phyloP scores from a whole-genome alignment of 2,113 vertebrate species.

The Bubo bubo region DNA sequence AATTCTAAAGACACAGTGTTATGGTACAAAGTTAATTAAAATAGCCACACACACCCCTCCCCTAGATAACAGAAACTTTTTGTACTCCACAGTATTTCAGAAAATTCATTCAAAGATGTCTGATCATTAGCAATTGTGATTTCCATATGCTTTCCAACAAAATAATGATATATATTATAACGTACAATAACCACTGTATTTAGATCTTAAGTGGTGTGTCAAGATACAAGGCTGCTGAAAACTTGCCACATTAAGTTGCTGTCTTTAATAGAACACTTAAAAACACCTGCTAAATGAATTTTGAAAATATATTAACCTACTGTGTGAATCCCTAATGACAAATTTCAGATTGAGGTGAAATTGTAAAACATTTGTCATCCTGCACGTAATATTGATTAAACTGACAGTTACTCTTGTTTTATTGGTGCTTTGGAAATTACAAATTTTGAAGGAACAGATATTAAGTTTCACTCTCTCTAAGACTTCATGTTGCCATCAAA shows the following conservation, averaged over 20 bases:
- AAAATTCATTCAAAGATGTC: background rate
- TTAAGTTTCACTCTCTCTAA: background rate
- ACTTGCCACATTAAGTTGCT: background rate
- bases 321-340: background rate
- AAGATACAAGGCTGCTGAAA: background rate
- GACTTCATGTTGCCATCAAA: background rate
- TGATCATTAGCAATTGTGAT: background rate
- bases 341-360: conserved; percentile 39
- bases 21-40: background rate
- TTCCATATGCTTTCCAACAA: background rate
- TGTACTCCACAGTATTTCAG: background rate
- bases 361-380: conserved; percentile 17
- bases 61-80: background rate
- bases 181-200: background rate
- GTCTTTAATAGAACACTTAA: background rate
- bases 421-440: conserved; percentile 25
- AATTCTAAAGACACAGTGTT: background rate
- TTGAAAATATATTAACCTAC: conserved; percentile 4
- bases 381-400: conserved; percentile 37
- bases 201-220: background rate
- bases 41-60: background rate
- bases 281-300: background rate
- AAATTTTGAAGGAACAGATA: background rate
- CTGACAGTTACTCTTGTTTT: conserved; percentile 40
- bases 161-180: background rate